Conservation (phyloP, 2,888 invertebrate genomes). For the Acrobasis consociella region DNA sequence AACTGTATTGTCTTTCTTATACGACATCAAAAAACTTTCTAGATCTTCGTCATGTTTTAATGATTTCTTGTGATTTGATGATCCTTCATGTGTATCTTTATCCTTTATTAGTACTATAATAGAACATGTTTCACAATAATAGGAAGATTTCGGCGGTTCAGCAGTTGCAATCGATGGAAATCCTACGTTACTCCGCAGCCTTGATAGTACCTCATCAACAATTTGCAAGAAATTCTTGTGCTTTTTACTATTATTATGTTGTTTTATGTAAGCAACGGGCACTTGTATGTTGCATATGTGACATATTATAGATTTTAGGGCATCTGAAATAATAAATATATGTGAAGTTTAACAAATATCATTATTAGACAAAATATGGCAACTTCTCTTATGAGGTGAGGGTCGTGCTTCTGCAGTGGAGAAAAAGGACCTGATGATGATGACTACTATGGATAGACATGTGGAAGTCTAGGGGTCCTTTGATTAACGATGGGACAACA, state of each 20-base stretch:
- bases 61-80: slow-evolving; percentile 36
- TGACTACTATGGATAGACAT: no score
- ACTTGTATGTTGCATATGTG: slow-evolving; percentile 47
- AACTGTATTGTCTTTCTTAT: slow-evolving; percentile 1
- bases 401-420: no score
- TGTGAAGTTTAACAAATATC: background rate
- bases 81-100: slow-evolving; percentile 35
- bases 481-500: no score
- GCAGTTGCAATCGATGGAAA: background rate
- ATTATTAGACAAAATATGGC: no score
- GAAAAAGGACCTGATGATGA: no score
- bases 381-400: no score
- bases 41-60: slow-evolving; percentile 36
- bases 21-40: slow-evolving; percentile 34
- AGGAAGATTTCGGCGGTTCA: slow-evolving; percentile 25
- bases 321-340: slow-evolving; percentile 23
- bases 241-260: slow-evolving; percentile 41
- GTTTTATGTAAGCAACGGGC: slow-evolving; percentile 37
- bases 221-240: slow-evolving; percentile 42
- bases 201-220: slow-evolving; percentile 37
- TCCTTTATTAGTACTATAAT: slow-evolving; percentile 30
- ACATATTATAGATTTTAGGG: slow-evolving; percentile 32
- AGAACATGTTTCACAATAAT: slow-evolving; percentile 43
- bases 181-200: slow-evolving; percentile 29
- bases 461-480: no score